Evolutionary conservation across 1,140 invertebrate species (phyloP), one percentile per base, ranked within the genome.

Genomic region (Euglossa dilemma): DNA sequence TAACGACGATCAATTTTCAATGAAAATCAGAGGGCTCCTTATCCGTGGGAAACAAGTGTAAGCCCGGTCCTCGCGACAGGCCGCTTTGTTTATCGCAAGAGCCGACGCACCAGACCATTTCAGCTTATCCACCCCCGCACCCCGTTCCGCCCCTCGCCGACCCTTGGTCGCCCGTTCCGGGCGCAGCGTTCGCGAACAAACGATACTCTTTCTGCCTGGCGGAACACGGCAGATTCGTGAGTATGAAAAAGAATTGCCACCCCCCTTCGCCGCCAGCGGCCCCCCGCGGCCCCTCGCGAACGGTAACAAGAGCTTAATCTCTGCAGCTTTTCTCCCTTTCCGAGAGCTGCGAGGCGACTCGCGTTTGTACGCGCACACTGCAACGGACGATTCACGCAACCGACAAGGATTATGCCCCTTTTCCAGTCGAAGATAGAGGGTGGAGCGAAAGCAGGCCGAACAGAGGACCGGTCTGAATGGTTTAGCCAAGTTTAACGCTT

Each of bases 221-320:
- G 70, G 63, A 56, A 84, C 66, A 63, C 73, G 76, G 59, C 77
- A 72, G 70, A 74, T 80, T 74, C 76, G 63, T 36, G 75, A 54
- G 72, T 54, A 79, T 72, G 64, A 80, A 77, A 84, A 85, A 84
- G 66, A 87, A 87, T 86, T 72, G 80, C 52, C 71, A 23, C n/a
- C 54, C 16, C 9, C 14, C 45, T 12, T 6, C 23, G 9, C 16
- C 43, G 1, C 11, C 2, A 8, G 4, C 9, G 12, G 25, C 25
- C 3, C 25, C n/a, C 36, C 45, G 2, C 47, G 25, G 8, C 11
- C 47, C 16, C 56, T 12, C 56, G 20, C 20, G 56, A 28, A 52
- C 64, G 75, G 54, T 74, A 78, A 88, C 83, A 87, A 85, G 73
- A 78, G 83, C 86, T 85, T 87, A 88, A 87, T 88, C 85, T 87